phyloP scores from a whole-genome alignment of 2,888 invertebrate species.

The Phengaris alcon region DNA sequence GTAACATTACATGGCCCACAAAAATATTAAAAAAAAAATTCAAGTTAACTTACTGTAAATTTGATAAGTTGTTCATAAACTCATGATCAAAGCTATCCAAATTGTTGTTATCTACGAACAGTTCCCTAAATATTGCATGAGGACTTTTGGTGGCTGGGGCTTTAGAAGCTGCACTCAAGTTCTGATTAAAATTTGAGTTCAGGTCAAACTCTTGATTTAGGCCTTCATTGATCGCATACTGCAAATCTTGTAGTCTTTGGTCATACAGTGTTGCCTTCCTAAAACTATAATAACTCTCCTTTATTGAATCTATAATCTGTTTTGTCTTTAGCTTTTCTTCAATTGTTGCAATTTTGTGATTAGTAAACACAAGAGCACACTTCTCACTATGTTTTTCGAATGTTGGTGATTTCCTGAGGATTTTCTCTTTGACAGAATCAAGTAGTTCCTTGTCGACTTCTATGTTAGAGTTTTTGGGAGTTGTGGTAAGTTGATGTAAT shows the following conservation, averaged over 20 bases:
- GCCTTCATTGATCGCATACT: constrained; percentile 73
- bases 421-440: constrained; percentile 64
- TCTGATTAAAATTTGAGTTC: constrained; percentile 36
- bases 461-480: constrained; percentile 48
- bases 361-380: constrained; percentile 67
- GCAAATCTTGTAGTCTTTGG: constrained; percentile 67
- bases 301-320: constrained; percentile 61
- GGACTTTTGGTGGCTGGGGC: constrained; percentile 52
- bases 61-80: constrained; percentile 61
- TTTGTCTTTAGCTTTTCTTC: constrained; percentile 62
- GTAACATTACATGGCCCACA: no score
- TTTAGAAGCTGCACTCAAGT: constrained; percentile 31
- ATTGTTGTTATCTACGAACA: constrained; percentile 66
- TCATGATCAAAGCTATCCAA: constrained; percentile 69
- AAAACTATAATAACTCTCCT: constrained; percentile 74
- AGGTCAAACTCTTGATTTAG: constrained; percentile 65
- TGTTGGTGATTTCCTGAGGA: constrained; percentile 53
- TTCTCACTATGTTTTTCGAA: constrained; percentile 60
- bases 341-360: constrained; percentile 54
- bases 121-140: constrained; percentile 68
- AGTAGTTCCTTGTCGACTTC: constrained; percentile 69
- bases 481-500: constrained; percentile 76
- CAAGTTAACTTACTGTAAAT: constrained; percentile 63
- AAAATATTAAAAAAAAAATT: background rate
- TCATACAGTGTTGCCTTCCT: constrained; percentile 69